These are phyloP conservation scores for Tragelaphus scriptus DNA, from an alignment of 2,113 vertebrate genomes.

Conservation along the genomic window DNA sequence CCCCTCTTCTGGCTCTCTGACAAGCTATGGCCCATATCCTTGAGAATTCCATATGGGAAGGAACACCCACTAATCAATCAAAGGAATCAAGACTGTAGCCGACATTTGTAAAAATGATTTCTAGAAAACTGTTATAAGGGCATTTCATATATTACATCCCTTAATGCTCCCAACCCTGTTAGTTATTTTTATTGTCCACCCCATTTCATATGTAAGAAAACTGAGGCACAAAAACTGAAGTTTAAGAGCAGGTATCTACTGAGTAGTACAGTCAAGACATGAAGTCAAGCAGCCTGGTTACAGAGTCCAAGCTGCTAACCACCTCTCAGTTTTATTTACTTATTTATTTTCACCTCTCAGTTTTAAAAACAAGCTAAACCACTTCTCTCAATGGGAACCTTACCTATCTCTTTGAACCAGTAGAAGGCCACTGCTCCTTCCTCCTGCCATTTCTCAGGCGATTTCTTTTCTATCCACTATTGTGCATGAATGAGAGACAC, in stretches of 20 bases:
- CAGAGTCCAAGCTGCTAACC: neutral
- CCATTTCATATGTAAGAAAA: conserved; percentile 16
- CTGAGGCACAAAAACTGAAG: neutral
- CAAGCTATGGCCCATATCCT: neutral
- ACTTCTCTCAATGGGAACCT: neutral
- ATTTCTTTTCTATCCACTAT: neutral
- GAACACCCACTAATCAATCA: neutral
- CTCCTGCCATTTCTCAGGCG: neutral
- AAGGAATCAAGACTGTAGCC: conserved; percentile 31
- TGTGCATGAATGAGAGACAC: neutral
- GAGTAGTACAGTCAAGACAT: neutral
- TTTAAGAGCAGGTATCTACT: neutral
- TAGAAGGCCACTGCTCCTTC: neutral
- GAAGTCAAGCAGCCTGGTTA: neutral
- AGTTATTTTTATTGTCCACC: neutral
- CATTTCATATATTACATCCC: neutral
- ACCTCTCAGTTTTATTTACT: neutral
- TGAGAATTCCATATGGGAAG: neutral
- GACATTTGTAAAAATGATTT: neutral
- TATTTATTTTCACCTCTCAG: neutral
- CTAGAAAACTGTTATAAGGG: neutral
- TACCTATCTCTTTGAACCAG: neutral
- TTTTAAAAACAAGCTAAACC: neutral
- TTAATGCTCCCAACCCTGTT: neutral
- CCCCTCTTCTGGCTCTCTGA: neutral